Evolutionary conservation across 2,888 invertebrate species (phyloP), one percentile per base, ranked within the genome.

Genomic region (Athalia cordata): DNA sequence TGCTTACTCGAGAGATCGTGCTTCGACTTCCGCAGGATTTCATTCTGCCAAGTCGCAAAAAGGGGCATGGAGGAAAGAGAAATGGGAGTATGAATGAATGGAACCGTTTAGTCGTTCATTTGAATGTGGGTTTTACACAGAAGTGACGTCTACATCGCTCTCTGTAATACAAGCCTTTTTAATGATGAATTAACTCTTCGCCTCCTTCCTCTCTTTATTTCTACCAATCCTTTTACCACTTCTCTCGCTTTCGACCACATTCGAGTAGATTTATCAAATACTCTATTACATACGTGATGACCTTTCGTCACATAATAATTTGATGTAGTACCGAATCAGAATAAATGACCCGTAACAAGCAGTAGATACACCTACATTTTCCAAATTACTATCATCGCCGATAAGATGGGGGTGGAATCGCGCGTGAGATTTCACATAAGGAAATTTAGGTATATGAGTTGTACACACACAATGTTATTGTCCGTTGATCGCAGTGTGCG

Each of bases 401-500:
- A 3, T 5, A 6, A 45, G 49, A 49, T 66, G 13, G 47, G 49
- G 49, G 49, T 49, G 49, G n/a, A 49, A 49, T 13, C 13, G 47
- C 55, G 68, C 68, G 68, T 50, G 55, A 68, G 49, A 49, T 3
- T 65, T 8, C 29, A 6, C n/a, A 50, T 7, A 55, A n/a, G 8
- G 55, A 68, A 52, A 68, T 55, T 52, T 11, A 52, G 15, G 8
- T 52, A 11, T 50, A 29, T 68, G 52, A 11, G 55, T 5, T 6
- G 11, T 15, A 43, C 9, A 45, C 64, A 7, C 15, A 43, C 43
- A 64, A 43, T 52, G 11, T 52, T 43, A 13, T 29, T 15, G 47
- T n/a, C 61, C 15, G 13, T 13, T 47, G 59, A 72, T 74, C 79
- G 65, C 47, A 64, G 59, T 68, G 75, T 78, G 50, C 49, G 62